phyloP scores from a whole-genome alignment of 2,888 invertebrate genomes.

The Diarsia mendica region DNA sequence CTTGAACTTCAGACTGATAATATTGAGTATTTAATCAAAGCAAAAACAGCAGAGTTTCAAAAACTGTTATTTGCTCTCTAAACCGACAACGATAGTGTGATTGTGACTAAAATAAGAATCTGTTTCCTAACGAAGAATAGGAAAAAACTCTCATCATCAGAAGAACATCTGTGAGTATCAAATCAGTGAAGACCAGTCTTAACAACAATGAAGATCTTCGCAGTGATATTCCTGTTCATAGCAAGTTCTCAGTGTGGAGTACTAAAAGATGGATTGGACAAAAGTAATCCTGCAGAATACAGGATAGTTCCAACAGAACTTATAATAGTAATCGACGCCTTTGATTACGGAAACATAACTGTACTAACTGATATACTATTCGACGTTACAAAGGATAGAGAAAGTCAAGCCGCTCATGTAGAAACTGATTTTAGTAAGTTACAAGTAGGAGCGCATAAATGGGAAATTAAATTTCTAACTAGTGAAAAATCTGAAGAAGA shows the following conservation, averaged over 20 bases:
- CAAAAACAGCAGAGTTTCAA: neutral
- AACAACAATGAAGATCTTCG: constrained; percentile 25
- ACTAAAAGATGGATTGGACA: neutral
- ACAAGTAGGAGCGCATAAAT: neutral
- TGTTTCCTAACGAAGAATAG: neutral
- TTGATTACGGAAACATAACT: neutral
- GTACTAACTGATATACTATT: neutral
- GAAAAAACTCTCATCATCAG: neutral
- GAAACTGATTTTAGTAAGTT: neutral
- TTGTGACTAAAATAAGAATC: neutral
- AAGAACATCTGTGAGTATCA: neutral
- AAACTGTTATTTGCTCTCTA: neutral
- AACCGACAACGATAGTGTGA: neutral
- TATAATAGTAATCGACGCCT: neutral
- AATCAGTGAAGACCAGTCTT: neutral
- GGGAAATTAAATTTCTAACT: neutral
- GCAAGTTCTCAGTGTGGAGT: constrained; percentile 21
- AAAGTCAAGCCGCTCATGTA: neutral
- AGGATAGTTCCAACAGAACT: neutral
- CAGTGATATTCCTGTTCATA: neutral
- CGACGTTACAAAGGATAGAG: neutral
- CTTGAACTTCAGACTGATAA: constrained; percentile 36
- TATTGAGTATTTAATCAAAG: neutral
- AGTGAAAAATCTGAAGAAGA: neutral
- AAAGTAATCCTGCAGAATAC: neutral